Percentiles rank a stretch among this genome's conserved stretches.
phyloP scores from a whole-genome alignment of 2,888 invertebrate species.

The Eurois occulta region DNA sequence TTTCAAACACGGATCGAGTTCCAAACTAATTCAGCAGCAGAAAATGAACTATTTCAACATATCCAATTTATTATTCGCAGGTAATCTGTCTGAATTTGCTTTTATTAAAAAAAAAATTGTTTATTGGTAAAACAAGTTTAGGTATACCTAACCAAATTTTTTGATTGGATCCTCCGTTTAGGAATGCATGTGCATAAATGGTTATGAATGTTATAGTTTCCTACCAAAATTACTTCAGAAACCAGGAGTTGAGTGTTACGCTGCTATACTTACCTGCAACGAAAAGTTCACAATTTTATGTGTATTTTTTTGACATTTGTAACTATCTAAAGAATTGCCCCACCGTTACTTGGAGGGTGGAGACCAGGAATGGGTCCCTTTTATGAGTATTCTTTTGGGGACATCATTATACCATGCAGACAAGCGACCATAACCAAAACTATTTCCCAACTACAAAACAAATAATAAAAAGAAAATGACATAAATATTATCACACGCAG shows the following conservation, averaged over 20 bases:
- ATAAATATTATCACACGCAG: conserved; percentile 9
- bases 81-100: background rate
- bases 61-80: background rate
- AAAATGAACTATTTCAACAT: conserved; percentile 8
- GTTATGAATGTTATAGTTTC: background rate
- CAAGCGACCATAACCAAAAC: background rate
- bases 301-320: background rate
- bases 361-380: background rate
- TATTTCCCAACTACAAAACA: background rate
- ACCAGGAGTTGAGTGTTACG: background rate
- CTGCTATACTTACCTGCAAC: background rate
- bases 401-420: background rate
- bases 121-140: too few relatives aligned
- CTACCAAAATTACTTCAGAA: background rate
- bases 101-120: too few relatives aligned
- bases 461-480: background rate
- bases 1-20: conserved; percentile 35
- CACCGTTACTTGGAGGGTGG: background rate
- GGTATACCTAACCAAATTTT: too few relatives aligned
- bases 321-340: background rate
- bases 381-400: background rate
- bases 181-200: background rate
- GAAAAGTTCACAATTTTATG: background rate
- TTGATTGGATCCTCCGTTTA: too few relatives aligned
- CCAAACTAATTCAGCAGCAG: conserved; percentile 8